Base-by-base conservation (phyloP, 2,797 vertebrate species). In the Paratrypauchen microcephalus region DNA sequence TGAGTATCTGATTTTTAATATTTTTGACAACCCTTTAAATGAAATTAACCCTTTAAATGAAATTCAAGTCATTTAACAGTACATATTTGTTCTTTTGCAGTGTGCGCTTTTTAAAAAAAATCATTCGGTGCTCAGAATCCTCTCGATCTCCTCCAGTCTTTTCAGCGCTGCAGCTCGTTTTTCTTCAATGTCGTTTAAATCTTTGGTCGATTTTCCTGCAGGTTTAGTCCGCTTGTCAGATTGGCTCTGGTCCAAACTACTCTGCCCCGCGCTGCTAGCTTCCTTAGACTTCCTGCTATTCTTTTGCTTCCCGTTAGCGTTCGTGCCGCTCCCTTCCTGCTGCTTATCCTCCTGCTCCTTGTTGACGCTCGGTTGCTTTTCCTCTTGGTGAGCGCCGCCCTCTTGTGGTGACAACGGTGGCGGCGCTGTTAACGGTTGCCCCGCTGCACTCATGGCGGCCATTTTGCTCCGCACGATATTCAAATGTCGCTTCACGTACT, bases 131-230 rank as follows among this genome's bases (percentile, higher is more conserved):
- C 96, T 98, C 86, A 99, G 93, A 91, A 99, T 97, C 86, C 95
- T 96, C 81, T 99, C 98, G 77, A 99, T 99, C 91, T 99, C 98
- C 89, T 99, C 98, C 26, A 99, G 93, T 93, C 97, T 96, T 91
- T 96, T 99, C 82, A 99, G 90, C 86, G 98, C 98, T 59, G 97
- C 97, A 62, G 95, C 95, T 82, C 98, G 90, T 93, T 99, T 99
- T 80, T 96, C 92, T 84, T 99, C 98, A 85, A 99, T 99, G 83
- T 98, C 96, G 92, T 95, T 97, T 79, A 97, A 95, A 89, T 97
- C 96, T 91, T 96, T 94, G 75, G 95, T 89, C 85, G 97, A 96
- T 92, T 97, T 98, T 78, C 91, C 92, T 71, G 26, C 58, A 16
- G 56, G 13, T n/a, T 92, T 90, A 86, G 87, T 93, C 82, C 94